These are phyloP conservation scores for Oryctolagus cuniculus DNA, from an alignment of 2,113 vertebrate species.

Conservation along the genomic window mOryCun1.1 NC_091442.1:46463501-46464000, in stretches of 20 bases:
- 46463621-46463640: rapidly evolving
- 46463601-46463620: neutral
- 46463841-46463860: slow-evolving; percentile 34
- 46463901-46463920: slow-evolving; percentile 11
- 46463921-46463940: neutral
- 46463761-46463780: slow-evolving; percentile 27
- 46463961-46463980: neutral
- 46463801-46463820: slow-evolving; percentile 50
- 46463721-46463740: slow-evolving; percentile 51
- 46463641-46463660: neutral
- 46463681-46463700: slow-evolving; percentile 46
- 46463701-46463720: neutral
- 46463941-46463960: neutral
- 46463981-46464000: neutral
- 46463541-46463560: neutral
- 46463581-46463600: neutral
- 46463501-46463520: neutral
- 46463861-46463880: neutral
- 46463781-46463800: slow-evolving; percentile 53
- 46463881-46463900: slow-evolving; percentile 41
- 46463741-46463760: neutral
- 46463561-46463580: neutral
- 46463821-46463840: slow-evolving; percentile 64
- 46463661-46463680: neutral
- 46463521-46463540: neutral